A percentile compares a stretch with the other conserved stretches of the same genome.
These are phyloP conservation scores for Tipula helvola DNA, from an alignment of 2,888 invertebrate species.

Conservation along the genomic window DNA sequence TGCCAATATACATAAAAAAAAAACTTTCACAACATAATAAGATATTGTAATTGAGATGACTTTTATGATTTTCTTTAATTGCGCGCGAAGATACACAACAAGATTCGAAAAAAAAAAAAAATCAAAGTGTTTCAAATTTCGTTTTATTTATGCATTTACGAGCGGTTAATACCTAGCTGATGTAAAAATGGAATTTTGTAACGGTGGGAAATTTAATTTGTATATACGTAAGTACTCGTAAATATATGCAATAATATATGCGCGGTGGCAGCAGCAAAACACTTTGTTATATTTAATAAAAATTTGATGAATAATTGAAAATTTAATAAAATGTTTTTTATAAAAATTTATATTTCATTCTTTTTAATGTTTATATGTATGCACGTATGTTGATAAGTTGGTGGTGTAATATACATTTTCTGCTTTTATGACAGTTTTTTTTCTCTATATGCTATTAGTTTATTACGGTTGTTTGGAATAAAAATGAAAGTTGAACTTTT, in stretches of 20 bases:
- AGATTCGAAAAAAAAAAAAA: background rate
- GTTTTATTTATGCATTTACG: background rate
- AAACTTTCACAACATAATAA: background rate
- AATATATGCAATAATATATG: background rate
- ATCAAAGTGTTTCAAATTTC: background rate
- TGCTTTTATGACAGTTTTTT: background rate
- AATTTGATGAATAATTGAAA: constrained; percentile 4
- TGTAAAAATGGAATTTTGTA: background rate
- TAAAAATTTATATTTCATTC: background rate
- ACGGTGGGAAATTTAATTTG: background rate
- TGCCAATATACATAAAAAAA: background rate
- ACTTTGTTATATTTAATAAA: background rate
- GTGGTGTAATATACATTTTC: background rate
- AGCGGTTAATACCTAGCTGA: background rate
- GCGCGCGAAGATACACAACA: background rate
- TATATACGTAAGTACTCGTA: background rate
- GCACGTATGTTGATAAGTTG: background rate
- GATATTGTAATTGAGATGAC: background rate
- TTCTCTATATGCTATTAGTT: background rate
- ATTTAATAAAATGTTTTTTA: background rate
- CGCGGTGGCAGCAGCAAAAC: background rate
- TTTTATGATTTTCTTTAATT: background rate
- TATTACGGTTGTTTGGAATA: background rate
- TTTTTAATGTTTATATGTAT: background rate
- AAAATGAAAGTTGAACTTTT: background rate